Evolutionary conservation across 2,888 invertebrate species (phyloP).

Genomic region (Emmelina monodactyla): DNA sequence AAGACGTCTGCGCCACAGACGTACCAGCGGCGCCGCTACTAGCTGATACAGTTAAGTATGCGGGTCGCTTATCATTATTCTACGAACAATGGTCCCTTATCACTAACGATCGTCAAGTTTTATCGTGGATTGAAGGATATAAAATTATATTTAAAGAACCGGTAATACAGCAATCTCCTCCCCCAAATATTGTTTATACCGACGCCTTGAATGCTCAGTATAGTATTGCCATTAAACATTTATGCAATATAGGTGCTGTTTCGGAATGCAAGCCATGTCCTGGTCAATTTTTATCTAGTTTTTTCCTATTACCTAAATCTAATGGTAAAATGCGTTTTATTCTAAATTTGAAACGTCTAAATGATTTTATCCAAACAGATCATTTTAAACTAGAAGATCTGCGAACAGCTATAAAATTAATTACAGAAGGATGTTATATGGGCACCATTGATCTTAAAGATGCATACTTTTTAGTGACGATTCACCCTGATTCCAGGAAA

Average conservation of each 20-base stretch:
- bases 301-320: conserved; percentile 6
- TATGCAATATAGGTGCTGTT: conserved; percentile 2
- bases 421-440: conserved; percentile 1
- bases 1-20: background rate
- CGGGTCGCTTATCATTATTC: conserved; percentile 3
- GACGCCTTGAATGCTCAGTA: background rate
- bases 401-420: conserved; percentile 2
- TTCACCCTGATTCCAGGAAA: background rate
- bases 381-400: conserved; percentile 6
- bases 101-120: conserved; percentile 1
- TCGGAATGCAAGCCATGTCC: conserved; percentile 5
- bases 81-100: conserved; percentile 6
- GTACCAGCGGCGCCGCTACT: conserved; percentile 2
- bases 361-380: conserved; percentile 1
- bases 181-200: background rate
- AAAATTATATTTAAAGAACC: conserved; percentile 1
- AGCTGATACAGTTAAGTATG: conserved; percentile 1
- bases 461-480: background rate
- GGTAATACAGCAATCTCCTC: background rate
- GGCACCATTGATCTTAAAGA: conserved; percentile 2
- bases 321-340: conserved; percentile 8
- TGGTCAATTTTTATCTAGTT: conserved; percentile 4
- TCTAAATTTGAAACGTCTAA: background rate
- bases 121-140: conserved; percentile 7
- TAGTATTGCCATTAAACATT: background rate